Evolutionary conservation across 2,797 vertebrate genomes (phyloP).

Genomic region (Oreortyx pictus): DNA sequence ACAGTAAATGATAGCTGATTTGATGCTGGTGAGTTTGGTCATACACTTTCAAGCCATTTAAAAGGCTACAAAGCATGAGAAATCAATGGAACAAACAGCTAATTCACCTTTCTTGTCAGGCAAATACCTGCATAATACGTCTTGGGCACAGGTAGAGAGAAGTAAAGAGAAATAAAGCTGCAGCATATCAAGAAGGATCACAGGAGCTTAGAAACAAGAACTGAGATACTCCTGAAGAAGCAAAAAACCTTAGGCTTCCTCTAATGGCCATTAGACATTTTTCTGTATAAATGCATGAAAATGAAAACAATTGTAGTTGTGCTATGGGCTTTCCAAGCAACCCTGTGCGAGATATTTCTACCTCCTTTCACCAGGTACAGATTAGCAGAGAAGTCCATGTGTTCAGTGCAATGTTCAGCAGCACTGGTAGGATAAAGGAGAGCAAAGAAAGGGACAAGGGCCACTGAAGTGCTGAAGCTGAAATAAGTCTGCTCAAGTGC

Average conservation of each 20-base stretch:
- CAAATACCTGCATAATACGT: neutral
- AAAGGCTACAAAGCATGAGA: neutral
- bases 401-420: neutral
- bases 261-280: neutral
- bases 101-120: neutral
- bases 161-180: neutral
- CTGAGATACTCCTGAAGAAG: neutral
- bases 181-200: neutral
- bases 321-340: neutral
- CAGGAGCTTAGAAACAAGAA: neutral
- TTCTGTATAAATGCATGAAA: neutral
- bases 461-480: neutral
- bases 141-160: neutral
- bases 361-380: neutral
- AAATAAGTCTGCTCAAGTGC: neutral
- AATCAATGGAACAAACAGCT: neutral
- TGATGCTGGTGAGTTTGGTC: rapidly evolving
- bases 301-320: neutral
- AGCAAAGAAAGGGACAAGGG: neutral
- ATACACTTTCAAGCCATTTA: neutral
- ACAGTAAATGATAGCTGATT: neutral
- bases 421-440: neutral
- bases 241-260: neutral
- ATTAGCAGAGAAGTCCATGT: rapidly evolving
- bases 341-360: neutral